phyloP scores from a whole-genome alignment of 2,113 vertebrate species.

The Hylia prasina region DNA sequence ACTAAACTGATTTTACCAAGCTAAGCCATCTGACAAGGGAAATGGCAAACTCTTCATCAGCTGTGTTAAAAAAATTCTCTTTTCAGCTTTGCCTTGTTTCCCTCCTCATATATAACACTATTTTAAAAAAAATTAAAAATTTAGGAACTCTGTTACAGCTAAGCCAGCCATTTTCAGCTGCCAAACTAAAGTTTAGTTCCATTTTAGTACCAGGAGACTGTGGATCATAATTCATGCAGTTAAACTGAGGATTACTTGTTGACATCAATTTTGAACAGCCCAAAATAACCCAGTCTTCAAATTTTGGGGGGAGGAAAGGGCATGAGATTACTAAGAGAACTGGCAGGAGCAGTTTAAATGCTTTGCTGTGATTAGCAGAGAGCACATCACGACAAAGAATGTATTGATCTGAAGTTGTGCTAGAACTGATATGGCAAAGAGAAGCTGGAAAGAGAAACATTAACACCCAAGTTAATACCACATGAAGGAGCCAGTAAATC shows the following conservation, averaged over 20 bases:
- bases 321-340: background rate
- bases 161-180: slow-evolving; percentile 32
- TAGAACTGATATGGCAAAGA: background rate
- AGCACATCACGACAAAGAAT: background rate
- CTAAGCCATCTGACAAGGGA: background rate
- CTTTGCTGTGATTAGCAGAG: background rate
- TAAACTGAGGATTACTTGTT: slow-evolving; percentile 25
- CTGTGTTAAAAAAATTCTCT: background rate
- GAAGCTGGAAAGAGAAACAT: background rate
- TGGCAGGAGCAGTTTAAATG: background rate
- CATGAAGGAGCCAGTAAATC: background rate
- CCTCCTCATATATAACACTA: background rate
- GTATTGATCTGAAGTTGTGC: background rate
- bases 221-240: background rate
- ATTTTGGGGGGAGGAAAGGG: background rate
- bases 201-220: slow-evolving; percentile 24
- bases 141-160: background rate
- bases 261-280: background rate
- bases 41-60: background rate
- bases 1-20: background rate
- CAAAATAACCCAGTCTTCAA: slow-evolving; percentile 1
- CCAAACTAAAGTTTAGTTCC: slow-evolving; percentile 34
- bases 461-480: background rate
- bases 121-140: background rate
- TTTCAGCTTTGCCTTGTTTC: background rate